Evolutionary conservation across 1,140 invertebrate species (phyloP).

Genomic region (Drosophila azteca): DNA sequence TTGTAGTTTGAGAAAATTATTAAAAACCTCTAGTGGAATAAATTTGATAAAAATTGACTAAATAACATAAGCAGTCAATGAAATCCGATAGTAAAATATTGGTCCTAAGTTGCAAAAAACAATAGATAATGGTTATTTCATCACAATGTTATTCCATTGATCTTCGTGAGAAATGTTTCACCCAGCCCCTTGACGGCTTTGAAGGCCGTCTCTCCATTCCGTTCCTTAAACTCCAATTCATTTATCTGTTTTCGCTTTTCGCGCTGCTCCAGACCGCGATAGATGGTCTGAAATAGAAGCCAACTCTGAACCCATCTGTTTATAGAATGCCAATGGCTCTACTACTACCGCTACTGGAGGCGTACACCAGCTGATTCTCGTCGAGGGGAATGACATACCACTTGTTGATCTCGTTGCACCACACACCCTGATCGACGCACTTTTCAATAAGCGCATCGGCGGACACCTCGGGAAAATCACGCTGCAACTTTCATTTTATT

Average conservation of each 20-base stretch:
- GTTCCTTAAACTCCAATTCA: slow-evolving; percentile 68
- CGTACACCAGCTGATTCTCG: slow-evolving; percentile 86
- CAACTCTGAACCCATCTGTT: background rate
- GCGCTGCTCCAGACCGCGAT: slow-evolving; percentile 64
- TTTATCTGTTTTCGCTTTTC: slow-evolving; percentile 64
- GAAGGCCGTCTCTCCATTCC: slow-evolving; percentile 75
- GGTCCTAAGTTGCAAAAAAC: background rate
- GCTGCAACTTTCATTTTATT: slow-evolving; percentile 84
- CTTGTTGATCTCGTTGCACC: slow-evolving; percentile 86
- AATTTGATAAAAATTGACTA: too few species aligned
- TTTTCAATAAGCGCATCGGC: slow-evolving; percentile 85
- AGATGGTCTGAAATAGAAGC: slow-evolving; percentile 68
- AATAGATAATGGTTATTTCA: too few species aligned
- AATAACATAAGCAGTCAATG: background rate
- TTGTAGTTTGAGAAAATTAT: too few species aligned
- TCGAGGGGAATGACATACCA: slow-evolving; percentile 86
- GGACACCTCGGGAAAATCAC: slow-evolving; percentile 86
- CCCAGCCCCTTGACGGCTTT: slow-evolving; percentile 74
- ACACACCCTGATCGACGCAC: slow-evolving; percentile 86
- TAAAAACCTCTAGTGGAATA: background rate
- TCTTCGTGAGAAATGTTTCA: slow-evolving; percentile 58
- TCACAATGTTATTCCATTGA: slow-evolving; percentile 56
- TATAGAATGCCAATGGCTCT: background rate
- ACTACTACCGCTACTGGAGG: slow-evolving; percentile 87
- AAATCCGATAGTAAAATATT: background rate